Base-by-base conservation (phyloP, 1,140 invertebrate genomes). In the Magallana angulata region DNA sequence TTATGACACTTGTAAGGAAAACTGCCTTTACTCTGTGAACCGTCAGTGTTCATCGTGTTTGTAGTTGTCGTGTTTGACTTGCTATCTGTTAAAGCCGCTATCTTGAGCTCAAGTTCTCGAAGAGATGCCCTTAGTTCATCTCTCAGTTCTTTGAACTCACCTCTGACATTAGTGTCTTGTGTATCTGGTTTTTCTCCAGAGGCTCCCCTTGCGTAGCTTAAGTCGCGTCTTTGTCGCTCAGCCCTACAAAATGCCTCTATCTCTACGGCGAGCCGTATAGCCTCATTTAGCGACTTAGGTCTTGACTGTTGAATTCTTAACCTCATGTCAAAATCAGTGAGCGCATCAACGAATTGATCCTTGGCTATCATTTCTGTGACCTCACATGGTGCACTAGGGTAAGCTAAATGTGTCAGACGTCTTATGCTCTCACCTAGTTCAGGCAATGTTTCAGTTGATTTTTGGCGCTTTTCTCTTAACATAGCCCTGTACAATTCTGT, bases 351-450 rank as follows among this genome's bases (percentile, higher is more conserved):
- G 81, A 90, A 91, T 59, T 88, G 88, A 16, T 89, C 86, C 60
- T 87, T 89, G 0, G 89, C 87, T 12, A 91, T 57, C 1, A 86
- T 89, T n/a, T 91, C 90, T 14, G 82, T 30, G 1, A 90, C 81
- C 59, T 91, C 87, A 6, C 18, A 18, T 14, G 86, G 82, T 7
- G 85, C 82, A 14, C 59, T 88, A 1, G 90, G 84, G 57, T 91
- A 91, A 24, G 87, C 82, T 48, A 88, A n/a, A 80, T 89, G 57
- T 14, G 71, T n/a, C 14, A 89, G 57, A 8, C 88, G 7, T 80
- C 89, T n/a, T 5, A 90, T 91, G 57, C 84, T 59, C 57, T 90
- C 88, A n/a, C 84, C 90, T 7, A 91, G 48, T 56, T 90, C 86
- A 8, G 88, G 24, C 48, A 91, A 58, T 11, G 86, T 57, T 57